phyloP scores from a whole-genome alignment of 1,140 invertebrate species.

The Brachionus rubens region DNA sequence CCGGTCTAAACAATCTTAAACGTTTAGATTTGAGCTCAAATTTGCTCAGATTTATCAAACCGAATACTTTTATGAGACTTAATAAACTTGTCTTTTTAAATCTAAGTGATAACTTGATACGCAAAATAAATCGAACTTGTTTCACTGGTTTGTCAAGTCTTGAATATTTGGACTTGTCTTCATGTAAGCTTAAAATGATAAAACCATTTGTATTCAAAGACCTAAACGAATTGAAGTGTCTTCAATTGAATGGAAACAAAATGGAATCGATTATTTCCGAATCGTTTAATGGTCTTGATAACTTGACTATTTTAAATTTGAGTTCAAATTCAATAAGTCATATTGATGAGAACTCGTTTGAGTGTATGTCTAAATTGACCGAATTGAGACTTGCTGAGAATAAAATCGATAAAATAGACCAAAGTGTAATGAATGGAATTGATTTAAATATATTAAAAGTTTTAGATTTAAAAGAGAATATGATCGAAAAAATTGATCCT shows the following conservation, averaged over 20 bases:
- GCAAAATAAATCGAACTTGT: constrained; percentile 9
- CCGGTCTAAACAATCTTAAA: background rate
- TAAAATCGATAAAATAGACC: constrained; percentile 6
- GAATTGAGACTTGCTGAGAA: background rate
- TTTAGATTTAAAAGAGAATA: constrained; percentile 4
- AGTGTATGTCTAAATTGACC: background rate
- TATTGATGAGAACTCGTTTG: background rate
- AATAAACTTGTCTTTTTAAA: background rate
- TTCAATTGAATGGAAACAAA: background rate
- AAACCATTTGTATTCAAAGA: constrained; percentile 18
- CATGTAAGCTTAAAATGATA: constrained; percentile 11
- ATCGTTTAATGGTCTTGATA: background rate
- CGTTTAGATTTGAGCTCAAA: background rate
- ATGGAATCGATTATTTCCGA: background rate
- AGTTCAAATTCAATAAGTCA: constrained; percentile 17
- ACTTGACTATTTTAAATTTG: background rate
- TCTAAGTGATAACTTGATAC: constrained; percentile 10
- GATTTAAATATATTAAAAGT: background rate
- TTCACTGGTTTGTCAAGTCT: background rate
- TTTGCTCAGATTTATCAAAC: background rate
- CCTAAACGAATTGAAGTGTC: background rate
- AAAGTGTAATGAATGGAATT: background rate
- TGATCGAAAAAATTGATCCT: constrained; percentile 6
- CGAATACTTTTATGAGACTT: constrained; percentile 3
- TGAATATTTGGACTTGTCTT: background rate